Base-by-base conservation (phyloP, 2,888 invertebrate species). In the Caenorhabditis sulstoni region DNA sequence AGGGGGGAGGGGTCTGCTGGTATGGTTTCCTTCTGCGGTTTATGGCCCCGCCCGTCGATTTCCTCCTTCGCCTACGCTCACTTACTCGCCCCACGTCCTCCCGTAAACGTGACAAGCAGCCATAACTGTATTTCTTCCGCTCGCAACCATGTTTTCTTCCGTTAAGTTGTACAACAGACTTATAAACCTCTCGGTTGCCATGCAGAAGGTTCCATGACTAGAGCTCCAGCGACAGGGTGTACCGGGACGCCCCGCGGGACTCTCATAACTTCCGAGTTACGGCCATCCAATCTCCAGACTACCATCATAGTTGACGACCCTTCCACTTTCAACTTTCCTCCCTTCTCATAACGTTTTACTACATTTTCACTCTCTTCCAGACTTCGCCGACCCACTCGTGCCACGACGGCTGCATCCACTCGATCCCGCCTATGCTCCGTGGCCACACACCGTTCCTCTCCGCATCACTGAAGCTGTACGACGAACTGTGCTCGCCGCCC, bases 361-460 rank as follows among this genome's bases (percentile, higher is more conserved):
- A 52, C 61, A 39, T n/a, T n/a, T n/a, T n/a, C n/a, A 22, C 58
- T 41, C 55, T 44, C 35, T 59, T 71, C 35, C 65, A 83, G 83
- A 62, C 68, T 45, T 79, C 81, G 14, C 79, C 79, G 53, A 83
- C 83, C 22, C 79, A 81, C 76, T 74, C 75, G 62, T 82, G 79
- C 35, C 74, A 73, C 62, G 68, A 74, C 61, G 77, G 77, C 37
- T 76, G 79, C 39, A 80, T 66, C 20, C 77, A 74, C 18, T 84
- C 84, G 29, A 79, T 82, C 45, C 82, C 84, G 37, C 84, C 84
- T n/a, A 78, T 84, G 81, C 62, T 84, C 35, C 76, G 82, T 64
- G 84, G 82, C 47, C 84, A 85, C 68, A 84, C 84, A 39, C 85
- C 85, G n/a, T 85, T 85, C 65, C 70, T 85, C 18, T 83, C 85